Percentiles rank a stretch among this genome's conserved stretches.
Evolutionary conservation across 2,113 vertebrate species (phyloP).

Genomic region (Amblyopsis rosae): DNA sequence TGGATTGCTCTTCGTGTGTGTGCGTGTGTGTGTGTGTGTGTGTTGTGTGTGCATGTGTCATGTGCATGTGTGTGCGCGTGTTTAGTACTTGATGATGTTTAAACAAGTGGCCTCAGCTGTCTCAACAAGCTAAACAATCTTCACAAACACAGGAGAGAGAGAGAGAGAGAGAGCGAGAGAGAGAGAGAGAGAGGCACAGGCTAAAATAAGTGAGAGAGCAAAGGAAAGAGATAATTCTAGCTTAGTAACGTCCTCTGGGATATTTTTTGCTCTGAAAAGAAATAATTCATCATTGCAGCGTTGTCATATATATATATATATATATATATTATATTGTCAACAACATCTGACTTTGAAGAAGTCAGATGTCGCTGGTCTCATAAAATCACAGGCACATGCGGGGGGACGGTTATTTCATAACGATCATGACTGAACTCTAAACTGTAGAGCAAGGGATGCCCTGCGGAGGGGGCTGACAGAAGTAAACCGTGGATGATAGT

Average conservation of each 20-base stretch:
- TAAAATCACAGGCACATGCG: slow-evolving; percentile 60
- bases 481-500: slow-evolving; percentile 44
- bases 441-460: slow-evolving; percentile 48
- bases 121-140: slow-evolving; percentile 67
- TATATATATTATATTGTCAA: slow-evolving; percentile 21
- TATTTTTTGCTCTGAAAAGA: slow-evolving; percentile 62
- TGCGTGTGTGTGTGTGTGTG: not conserved
- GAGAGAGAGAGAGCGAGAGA: slow-evolving; percentile 14
- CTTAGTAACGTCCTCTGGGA: slow-evolving; percentile 67
- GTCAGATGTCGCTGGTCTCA: slow-evolving; percentile 61
- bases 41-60: not conserved
- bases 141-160: slow-evolving; percentile 42
- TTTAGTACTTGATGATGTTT: slow-evolving; percentile 62
- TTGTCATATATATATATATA: not conserved
- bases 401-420: slow-evolving; percentile 62
- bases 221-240: slow-evolving; percentile 63
- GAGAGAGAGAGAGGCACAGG: slow-evolving; percentile 34
- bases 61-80: slow-evolving; percentile 1
- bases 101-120: slow-evolving; percentile 63
- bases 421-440: slow-evolving; percentile 64
- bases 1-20: slow-evolving; percentile 22
- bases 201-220: slow-evolving; percentile 27
- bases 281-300: slow-evolving; percentile 49
- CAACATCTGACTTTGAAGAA: slow-evolving; percentile 28
- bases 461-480: slow-evolving; percentile 47